Evolutionary conservation across 2,113 vertebrate species (phyloP).

Genomic region (Spea bombifrons): DNA sequence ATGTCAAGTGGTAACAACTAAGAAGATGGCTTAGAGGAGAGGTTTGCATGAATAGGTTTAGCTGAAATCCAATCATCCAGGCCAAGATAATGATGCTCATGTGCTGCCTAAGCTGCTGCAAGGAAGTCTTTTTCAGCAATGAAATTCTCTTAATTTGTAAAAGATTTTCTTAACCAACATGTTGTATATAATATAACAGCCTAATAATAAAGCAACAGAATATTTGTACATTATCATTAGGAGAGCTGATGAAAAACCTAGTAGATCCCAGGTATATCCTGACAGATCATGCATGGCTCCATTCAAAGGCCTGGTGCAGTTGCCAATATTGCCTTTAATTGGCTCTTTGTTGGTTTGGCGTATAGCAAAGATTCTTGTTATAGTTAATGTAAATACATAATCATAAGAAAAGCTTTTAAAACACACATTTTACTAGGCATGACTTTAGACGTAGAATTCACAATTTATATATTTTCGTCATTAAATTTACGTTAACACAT

Average conservation of each 20-base stretch:
- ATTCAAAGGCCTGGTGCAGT: too few relatives aligned
- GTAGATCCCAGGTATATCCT: too few relatives aligned
- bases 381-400: too few relatives aligned
- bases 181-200: neutral
- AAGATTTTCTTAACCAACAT: neutral
- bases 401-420: too few relatives aligned
- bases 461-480: too few relatives aligned
- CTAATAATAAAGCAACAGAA: neutral
- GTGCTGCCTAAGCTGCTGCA: slow-evolving; percentile 3
- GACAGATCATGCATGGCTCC: too few relatives aligned
- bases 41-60: slow-evolving; percentile 18
- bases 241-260: neutral
- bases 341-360: too few relatives aligned
- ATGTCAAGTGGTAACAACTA: slow-evolving; percentile 23
- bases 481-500: too few relatives aligned
- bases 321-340: too few relatives aligned
- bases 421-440: too few relatives aligned
- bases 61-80: slow-evolving; percentile 10
- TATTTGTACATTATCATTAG: neutral
- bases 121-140: neutral
- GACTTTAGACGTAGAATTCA: too few relatives aligned
- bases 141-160: neutral
- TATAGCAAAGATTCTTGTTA: too few relatives aligned
- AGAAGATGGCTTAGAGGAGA: slow-evolving; percentile 12
- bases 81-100: slow-evolving; percentile 2